Evolutionary conservation across 1,140 invertebrate species (phyloP).

Genomic region (Maconellicoccus hirsutus): DNA sequence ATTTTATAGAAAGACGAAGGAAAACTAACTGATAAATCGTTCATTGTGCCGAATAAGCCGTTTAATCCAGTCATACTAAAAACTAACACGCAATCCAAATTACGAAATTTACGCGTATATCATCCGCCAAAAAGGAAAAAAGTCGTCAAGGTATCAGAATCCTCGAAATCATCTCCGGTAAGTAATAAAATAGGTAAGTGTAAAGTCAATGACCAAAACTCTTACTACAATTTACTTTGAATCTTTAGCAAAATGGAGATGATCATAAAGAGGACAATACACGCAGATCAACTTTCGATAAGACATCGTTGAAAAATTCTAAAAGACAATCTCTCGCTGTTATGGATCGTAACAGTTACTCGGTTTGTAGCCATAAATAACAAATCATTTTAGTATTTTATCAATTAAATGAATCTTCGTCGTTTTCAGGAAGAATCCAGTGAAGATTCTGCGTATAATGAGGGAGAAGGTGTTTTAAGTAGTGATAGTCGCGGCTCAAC

Average conservation of each 20-base stretch:
- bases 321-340: neutral
- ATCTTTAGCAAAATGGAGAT: neutral
- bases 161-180: neutral
- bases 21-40: neutral
- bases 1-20: neutral
- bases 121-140: slow-evolving; percentile 27
- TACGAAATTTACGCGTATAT: slow-evolving; percentile 26
- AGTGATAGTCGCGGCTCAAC: slow-evolving; percentile 31
- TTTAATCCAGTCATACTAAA: slow-evolving; percentile 26
- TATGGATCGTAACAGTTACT: neutral
- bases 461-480: slow-evolving; percentile 29
- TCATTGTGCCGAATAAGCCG: neutral
- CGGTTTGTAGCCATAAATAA: neutral
- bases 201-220: too few species aligned
- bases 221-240: too few species aligned
- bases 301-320: neutral
- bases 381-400: too few species aligned
- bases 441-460: slow-evolving; percentile 32
- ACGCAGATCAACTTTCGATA: neutral
- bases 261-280: neutral
- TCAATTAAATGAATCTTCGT: too few species aligned
- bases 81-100: slow-evolving; percentile 24
- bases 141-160: neutral
- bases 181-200: neutral
- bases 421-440: slow-evolving; percentile 30